Evolutionary conservation across 2,797 vertebrate species (phyloP).

Genomic region (Limosa lapponica): DNA sequence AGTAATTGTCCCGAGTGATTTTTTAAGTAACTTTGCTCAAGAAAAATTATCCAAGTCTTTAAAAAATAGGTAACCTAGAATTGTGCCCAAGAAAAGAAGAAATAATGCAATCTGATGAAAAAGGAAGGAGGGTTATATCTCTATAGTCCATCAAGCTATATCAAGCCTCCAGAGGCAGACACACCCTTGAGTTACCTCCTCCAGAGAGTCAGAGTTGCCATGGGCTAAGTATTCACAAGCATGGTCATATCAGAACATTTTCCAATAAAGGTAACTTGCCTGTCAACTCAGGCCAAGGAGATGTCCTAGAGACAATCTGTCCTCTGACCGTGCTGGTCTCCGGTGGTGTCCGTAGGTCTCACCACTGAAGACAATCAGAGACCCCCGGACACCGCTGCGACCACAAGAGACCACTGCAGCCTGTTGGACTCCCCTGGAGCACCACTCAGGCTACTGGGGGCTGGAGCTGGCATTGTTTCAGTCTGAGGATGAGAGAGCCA

Average conservation of each 20-base stretch:
- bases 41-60: neutral
- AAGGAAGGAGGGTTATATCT: neutral
- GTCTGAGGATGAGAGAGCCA: neutral
- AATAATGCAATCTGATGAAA: neutral
- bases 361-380: too few relatives aligned
- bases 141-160: neutral
- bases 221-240: neutral
- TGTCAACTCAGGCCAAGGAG: neutral
- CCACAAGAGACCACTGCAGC: too few relatives aligned
- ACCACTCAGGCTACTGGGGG: neutral
- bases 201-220: neutral
- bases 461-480: neutral
- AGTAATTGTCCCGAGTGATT: neutral
- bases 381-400: neutral
- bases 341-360: too few relatives aligned
- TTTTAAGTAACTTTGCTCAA: neutral
- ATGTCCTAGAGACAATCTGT: neutral
- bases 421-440: neutral
- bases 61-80: neutral
- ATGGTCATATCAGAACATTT: neutral
- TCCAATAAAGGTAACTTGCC: neutral
- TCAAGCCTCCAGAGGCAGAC: neutral
- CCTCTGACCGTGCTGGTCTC: neutral
- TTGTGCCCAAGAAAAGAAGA: neutral
- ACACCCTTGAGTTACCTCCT: neutral